phyloP scores from a whole-genome alignment of 2,888 invertebrate genomes.

The Sericinus montela region DNA sequence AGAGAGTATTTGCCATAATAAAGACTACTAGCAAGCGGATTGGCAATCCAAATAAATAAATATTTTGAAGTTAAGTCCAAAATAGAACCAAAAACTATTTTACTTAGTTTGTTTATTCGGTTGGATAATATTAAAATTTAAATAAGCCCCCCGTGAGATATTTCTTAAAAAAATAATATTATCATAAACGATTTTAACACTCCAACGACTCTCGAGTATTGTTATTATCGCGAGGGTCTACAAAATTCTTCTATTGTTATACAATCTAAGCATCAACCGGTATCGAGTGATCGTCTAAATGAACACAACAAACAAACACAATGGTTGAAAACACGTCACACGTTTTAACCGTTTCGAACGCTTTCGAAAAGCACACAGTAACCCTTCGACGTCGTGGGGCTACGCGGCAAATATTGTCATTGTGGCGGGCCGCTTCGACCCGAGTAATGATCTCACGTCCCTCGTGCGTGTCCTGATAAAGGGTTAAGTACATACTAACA shows the following conservation, averaged over 20 bases:
- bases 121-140: slow-evolving; percentile 2
- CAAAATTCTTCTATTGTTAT: slow-evolving; percentile 38
- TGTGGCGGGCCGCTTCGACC: slow-evolving; percentile 54
- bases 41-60: too few species aligned
- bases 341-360: slow-evolving; percentile 49
- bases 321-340: slow-evolving; percentile 41
- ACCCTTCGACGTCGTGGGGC: slow-evolving; percentile 29
- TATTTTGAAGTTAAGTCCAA: too few species aligned
- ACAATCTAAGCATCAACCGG: slow-evolving; percentile 41
- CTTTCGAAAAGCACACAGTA: slow-evolving; percentile 31
- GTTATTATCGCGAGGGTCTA: slow-evolving; percentile 32
- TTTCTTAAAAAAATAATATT: slow-evolving; percentile 18
- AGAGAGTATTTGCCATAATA: too few species aligned
- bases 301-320: slow-evolving; percentile 26
- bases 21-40: too few species aligned
- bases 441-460: slow-evolving; percentile 75
- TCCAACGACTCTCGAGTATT: slow-evolving; percentile 38
- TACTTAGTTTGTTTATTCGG: background rate
- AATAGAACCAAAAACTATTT: too few species aligned
- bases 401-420: slow-evolving; percentile 39
- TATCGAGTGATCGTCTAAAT: slow-evolving; percentile 27
- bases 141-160: slow-evolving; percentile 13
- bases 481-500: slow-evolving; percentile 79
- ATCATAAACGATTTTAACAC: slow-evolving; percentile 32
- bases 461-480: slow-evolving; percentile 76